Evolutionary conservation across 2,888 invertebrate genomes (phyloP).

Genomic region (Lasioglossum villosulum): DNA sequence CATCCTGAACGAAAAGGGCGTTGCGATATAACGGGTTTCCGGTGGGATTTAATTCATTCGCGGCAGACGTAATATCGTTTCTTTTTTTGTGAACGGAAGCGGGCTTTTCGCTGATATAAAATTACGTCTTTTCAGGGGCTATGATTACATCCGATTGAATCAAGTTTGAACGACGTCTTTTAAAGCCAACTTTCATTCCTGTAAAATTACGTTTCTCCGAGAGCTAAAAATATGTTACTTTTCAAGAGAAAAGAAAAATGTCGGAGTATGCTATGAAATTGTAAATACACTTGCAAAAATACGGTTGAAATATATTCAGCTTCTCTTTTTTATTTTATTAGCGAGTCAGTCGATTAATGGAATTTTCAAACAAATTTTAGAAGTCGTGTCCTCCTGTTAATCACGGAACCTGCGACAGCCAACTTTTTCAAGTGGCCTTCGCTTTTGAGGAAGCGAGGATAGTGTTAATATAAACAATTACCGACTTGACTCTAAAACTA

Average conservation of each 20-base stretch:
- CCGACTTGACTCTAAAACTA: background rate
- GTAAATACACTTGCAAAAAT: background rate
- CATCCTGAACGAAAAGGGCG: background rate
- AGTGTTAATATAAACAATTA: conserved; percentile 1
- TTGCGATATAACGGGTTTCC: background rate
- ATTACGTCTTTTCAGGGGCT: background rate
- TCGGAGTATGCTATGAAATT: background rate
- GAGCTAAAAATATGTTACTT: background rate
- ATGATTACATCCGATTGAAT: background rate
- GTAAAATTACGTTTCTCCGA: background rate
- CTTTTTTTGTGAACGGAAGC: background rate
- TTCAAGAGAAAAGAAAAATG: background rate
- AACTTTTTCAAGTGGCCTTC: background rate
- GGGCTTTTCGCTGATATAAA: background rate
- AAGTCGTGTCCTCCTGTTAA: background rate
- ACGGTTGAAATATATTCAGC: background rate
- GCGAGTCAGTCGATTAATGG: background rate
- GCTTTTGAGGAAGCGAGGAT: background rate
- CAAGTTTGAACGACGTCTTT: background rate
- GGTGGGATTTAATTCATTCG: background rate
- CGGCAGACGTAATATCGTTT: background rate
- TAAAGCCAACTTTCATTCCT: background rate
- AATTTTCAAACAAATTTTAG: background rate
- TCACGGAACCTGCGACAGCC: background rate
- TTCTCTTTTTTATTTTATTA: background rate